These are phyloP conservation scores for Lichenostomus cassidix DNA, from an alignment of 2,113 vertebrate species.

Conservation along the genomic window DNA sequence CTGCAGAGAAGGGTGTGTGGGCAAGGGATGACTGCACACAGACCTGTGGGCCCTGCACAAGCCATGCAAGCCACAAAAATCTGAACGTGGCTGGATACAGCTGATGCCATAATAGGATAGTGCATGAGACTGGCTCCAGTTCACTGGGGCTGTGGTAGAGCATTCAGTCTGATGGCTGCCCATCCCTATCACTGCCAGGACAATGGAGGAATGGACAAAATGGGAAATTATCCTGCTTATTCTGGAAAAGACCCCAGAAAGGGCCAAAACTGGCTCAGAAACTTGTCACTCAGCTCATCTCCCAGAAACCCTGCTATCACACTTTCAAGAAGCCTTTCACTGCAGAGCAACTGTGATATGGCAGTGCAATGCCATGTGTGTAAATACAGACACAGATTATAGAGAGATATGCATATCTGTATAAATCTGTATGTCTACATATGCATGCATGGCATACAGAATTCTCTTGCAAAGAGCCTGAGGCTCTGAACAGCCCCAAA, in stretches of 20 bases:
- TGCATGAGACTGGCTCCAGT: neutral
- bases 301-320: neutral
- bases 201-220: neutral
- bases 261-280: neutral
- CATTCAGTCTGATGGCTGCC: neutral
- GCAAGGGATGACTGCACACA: neutral
- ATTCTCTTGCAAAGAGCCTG: neutral
- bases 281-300: neutral
- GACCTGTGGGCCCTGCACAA: neutral
- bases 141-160: neutral
- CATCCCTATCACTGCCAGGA: neutral
- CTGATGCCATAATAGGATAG: neutral
- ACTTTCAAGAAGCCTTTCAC: neutral
- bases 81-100: neutral
- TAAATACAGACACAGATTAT: neutral
- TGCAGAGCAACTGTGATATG: neutral
- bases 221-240: neutral
- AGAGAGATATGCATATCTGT: neutral
- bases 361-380: rapidly evolving
- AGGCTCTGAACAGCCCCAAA: neutral
- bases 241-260: neutral
- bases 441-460: neutral
- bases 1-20: neutral
- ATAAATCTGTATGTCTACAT: neutral
- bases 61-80: rapidly evolving